Evolutionary conservation across 23 tunicate genomes (phyloP), one percentile per base, ranked within the genome.

Genomic region (Botrylloides violaceus): DNA sequence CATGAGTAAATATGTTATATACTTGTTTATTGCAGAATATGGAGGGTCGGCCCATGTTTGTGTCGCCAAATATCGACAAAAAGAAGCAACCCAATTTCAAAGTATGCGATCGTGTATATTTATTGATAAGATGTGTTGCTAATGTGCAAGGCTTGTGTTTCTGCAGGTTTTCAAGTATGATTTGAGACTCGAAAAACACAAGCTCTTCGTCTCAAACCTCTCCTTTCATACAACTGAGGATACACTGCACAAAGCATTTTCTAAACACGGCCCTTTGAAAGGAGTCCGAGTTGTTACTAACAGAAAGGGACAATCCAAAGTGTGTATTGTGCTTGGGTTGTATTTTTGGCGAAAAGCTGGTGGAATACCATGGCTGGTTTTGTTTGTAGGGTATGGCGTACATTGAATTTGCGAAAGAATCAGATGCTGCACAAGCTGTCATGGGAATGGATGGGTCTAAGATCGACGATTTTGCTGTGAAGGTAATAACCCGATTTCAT

Each of bases 391-490:
- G 97, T 34, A 9, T 90, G 33, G 97, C 97, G 2, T 90, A 82
- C 36, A 66, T 90, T 2, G 97, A 90, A 70, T 90, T 73, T 58
- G 79, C 78, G 49, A 83, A 78, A 22, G 85, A 83, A 66, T 58
- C 89, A 6, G 90, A 90, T 23, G 97, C 97, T 2, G 71, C 97
- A 2, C 85, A 90, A 61, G 90, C 97, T 50, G 77, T 90, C 3
- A 66, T 90, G 62, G 83, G 78, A 75, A 70, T 72, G 18, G 97
- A 90, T 49, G 81, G 82, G 50, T 5, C 70, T 21, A 77, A 39
- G 18, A 32, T 90, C 31, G 97, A 83, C 61, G 97, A 84, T 0
- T 81, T 73, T 65, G 73, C 83, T 0, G 77, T 88, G 36, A 77
- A 77, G 84, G 95, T 87, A 50, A 18, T n/a, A n/a, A n/a, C n/a